Percentiles rank a stretch among this genome's conserved stretches.
Evolutionary conservation across 2,888 invertebrate genomes (phyloP).

Genomic region (Eubasilissa splendida): DNA sequence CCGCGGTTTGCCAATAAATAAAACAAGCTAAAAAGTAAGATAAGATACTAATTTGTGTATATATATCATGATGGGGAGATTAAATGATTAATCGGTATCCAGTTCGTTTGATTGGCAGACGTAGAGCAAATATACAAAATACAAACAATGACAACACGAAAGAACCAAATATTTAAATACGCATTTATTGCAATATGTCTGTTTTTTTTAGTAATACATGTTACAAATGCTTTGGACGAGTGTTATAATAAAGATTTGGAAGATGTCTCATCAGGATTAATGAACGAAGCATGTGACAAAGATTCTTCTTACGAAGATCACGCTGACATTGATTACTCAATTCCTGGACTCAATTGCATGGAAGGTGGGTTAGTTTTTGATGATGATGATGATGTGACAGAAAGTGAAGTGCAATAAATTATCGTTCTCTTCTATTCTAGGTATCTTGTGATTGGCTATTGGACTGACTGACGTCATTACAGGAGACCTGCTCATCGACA

Average conservation of each 20-base stretch:
- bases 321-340: not conserved
- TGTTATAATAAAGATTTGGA: not conserved
- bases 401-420: not conserved
- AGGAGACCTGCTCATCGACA: not conserved
- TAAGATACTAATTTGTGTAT: no score
- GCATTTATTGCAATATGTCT: no score
- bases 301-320: not conserved
- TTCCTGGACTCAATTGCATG: no score
- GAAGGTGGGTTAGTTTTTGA: not conserved
- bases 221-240: not conserved
- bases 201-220: not conserved
- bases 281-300: not conserved
- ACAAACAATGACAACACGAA: no score
- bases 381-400: not conserved
- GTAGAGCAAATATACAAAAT: no score
- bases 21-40: no score
- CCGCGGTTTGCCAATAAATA: no score
- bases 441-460: not conserved
- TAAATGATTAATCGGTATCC: no score
- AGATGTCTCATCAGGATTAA: constrained; percentile 3
- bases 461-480: not conserved
- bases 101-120: no score
- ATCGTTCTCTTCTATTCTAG: not conserved
- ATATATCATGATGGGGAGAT: no score
- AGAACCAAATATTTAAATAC: no score